These are phyloP conservation scores for Schrankia costaestrigalis DNA, from an alignment of 2,888 invertebrate species.

Conservation along the genomic window DNA sequence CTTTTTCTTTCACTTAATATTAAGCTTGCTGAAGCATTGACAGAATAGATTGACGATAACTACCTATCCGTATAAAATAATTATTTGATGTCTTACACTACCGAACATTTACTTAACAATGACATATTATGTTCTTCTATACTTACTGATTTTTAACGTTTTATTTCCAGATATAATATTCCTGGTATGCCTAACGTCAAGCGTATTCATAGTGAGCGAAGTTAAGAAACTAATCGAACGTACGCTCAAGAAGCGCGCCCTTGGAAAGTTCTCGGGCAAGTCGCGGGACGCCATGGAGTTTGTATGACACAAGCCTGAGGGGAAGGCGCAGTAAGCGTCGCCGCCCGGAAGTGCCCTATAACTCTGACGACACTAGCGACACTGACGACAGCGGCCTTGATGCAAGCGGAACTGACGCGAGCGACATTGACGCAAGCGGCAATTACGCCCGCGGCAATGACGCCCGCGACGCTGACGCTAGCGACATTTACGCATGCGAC, in stretches of 20 bases:
- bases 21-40: no score
- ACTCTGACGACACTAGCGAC: not conserved
- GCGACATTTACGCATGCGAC: no score
- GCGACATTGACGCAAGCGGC: no score
- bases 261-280: slow-evolving; percentile 66
- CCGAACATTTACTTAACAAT: not conserved
- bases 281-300: slow-evolving; percentile 82
- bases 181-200: slow-evolving; percentile 95
- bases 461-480: no score
- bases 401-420: no score
- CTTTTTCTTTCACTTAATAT: no score
- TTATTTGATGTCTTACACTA: no score
- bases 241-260: slow-evolving; percentile 81
- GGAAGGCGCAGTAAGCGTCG: slow-evolving; percentile 64
- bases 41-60: no score
- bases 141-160: not conserved
- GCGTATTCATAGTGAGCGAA: slow-evolving; percentile 96
- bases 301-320: slow-evolving; percentile 84
- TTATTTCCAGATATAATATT: slow-evolving; percentile 91
- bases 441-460: no score
- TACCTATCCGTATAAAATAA: no score
- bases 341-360: slow-evolving; percentile 1
- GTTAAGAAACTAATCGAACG: slow-evolving; percentile 93
- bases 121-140: not conserved
- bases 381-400: no score